phyloP scores from a whole-genome alignment of 1,140 invertebrate species.

The Hylaeus anthracinus region DNA sequence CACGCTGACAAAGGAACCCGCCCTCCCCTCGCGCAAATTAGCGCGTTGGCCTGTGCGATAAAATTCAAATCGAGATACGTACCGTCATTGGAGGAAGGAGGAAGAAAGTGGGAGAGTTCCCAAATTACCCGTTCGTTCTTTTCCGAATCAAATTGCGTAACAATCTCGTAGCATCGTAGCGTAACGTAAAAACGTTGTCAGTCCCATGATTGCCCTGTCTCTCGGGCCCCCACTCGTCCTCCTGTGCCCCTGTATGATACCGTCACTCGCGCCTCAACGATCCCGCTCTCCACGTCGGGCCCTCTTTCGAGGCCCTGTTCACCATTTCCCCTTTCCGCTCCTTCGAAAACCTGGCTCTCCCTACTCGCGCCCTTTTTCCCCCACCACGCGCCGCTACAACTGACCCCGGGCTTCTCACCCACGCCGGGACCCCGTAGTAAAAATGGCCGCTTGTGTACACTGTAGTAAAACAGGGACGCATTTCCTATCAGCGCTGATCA shows the following conservation, averaged over 20 bases:
- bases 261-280: background rate
- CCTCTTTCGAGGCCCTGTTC: slow-evolving; percentile 48
- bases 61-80: slow-evolving; percentile 14
- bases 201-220: slow-evolving; percentile 51
- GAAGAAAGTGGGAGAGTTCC: slow-evolving; percentile 34
- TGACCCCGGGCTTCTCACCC: slow-evolving; percentile 75
- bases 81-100: background rate
- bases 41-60: background rate
- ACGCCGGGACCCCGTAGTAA: slow-evolving; percentile 74
- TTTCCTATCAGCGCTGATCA: background rate
- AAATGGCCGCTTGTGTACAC: slow-evolving; percentile 71
- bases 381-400: slow-evolving; percentile 51
- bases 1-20: slow-evolving; percentile 23
- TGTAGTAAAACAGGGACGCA: slow-evolving; percentile 64
- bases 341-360: slow-evolving; percentile 43
- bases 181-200: slow-evolving; percentile 73
- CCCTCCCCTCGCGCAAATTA: background rate
- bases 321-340: slow-evolving; percentile 56
- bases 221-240: slow-evolving; percentile 35
- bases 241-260: slow-evolving; percentile 24
- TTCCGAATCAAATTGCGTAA: slow-evolving; percentile 68
- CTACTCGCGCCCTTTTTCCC: slow-evolving; percentile 21
- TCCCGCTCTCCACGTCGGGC: slow-evolving; percentile 23
- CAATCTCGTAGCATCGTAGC: slow-evolving; percentile 71
- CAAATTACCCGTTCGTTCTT: slow-evolving; percentile 63